Base-by-base conservation (phyloP, 1,140 invertebrate species). In the Sinonovacula constricta region DNA sequence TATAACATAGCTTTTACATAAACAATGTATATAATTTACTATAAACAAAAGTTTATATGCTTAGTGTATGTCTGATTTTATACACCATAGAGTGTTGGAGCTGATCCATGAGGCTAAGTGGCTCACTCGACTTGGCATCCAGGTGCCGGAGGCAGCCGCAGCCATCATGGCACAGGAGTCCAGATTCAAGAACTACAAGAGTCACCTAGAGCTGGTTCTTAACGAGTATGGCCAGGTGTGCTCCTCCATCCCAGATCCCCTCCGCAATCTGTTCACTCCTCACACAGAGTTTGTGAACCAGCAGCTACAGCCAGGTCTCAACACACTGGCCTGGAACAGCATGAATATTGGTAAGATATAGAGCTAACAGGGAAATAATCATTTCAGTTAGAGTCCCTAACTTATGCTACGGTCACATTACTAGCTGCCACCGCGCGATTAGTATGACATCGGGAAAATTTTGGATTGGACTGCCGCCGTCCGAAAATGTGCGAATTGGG, bases 341-440 rank as follows among this genome's bases (percentile, higher is more conserved):
- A 89, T 91, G 87, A 91, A 91, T 85, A 91, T 91, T 67, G 90
- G 89, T 91, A 76, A 51, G 76, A 60, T n/a, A n/a, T n/a, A n/a
- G n/a, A n/a, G n/a, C n/a, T n/a, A n/a, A n/a, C n/a, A n/a, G n/a
- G n/a, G n/a, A n/a, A n/a, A n/a, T n/a, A n/a, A n/a, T n/a, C n/a
- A n/a, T n/a, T n/a, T n/a, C n/a, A n/a, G n/a, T n/a, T n/a, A n/a
- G n/a, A n/a, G n/a, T n/a, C n/a, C n/a, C n/a, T n/a, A n/a, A n/a
- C n/a, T n/a, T n/a, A n/a, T n/a, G n/a, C n/a, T n/a, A n/a, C n/a
- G n/a, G n/a, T n/a, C n/a, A n/a, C n/a, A n/a, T n/a, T n/a, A n/a
- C n/a, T n/a, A n/a, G n/a, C n/a, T n/a, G n/a, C n/a, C n/a, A n/a
- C n/a, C n/a, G n/a, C n/a, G n/a, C n/a, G n/a, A n/a, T n/a, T n/a